A percentile compares a stretch with the other conserved stretches of the same genome.
phyloP scores from a whole-genome alignment of 1,140 invertebrate genomes.

The Drosophila rufa region DNA sequence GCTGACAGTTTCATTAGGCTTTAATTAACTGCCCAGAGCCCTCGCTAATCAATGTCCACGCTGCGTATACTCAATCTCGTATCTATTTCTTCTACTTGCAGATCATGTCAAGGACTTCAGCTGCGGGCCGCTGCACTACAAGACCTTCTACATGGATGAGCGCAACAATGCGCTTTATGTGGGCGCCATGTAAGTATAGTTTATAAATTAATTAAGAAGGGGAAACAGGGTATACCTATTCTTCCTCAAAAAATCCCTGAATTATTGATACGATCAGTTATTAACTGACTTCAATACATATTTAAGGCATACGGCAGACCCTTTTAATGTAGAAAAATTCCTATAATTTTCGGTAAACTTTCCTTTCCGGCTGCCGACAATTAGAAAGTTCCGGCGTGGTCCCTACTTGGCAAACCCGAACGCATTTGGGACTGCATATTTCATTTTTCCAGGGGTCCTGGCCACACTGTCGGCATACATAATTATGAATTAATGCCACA shows the following conservation, averaged over 20 bases:
- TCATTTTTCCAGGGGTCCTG: constrained; percentile 57
- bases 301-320: not conserved
- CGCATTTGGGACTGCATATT: constrained; percentile 73
- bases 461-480: constrained; percentile 82
- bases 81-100: constrained; percentile 86
- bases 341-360: constrained; percentile 21
- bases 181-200: constrained; percentile 93
- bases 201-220: constrained; percentile 1
- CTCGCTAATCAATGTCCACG: constrained; percentile 31
- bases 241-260: not conserved
- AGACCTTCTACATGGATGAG: constrained; percentile 92
- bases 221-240: too few relatives aligned
- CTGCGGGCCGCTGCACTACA: constrained; percentile 93
- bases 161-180: constrained; percentile 92
- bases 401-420: constrained; percentile 48
- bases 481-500: constrained; percentile 83
- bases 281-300: constrained; percentile 12
- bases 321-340: constrained; percentile 28
- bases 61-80: constrained; percentile 37
- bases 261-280: constrained; percentile 22
- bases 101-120: constrained; percentile 94
- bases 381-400: constrained; percentile 67
- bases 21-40: constrained; percentile 64
- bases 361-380: constrained; percentile 46
- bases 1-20: constrained; percentile 76